phyloP scores from a whole-genome alignment of 2,888 invertebrate species.

The Tetragonisca angustula region DNA sequence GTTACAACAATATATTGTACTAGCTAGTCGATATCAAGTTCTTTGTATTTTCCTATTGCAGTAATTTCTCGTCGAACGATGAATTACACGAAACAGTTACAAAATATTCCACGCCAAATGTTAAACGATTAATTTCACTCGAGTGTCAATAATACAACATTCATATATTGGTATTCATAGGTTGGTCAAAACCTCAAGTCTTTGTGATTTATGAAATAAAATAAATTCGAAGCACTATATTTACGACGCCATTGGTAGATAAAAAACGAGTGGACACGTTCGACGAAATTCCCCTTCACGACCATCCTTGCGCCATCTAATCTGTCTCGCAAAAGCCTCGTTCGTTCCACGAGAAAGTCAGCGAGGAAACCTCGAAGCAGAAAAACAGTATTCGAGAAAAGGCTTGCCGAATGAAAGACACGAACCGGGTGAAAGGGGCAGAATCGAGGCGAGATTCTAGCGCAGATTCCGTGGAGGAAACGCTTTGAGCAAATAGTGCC shows the following conservation, averaged over 20 bases:
- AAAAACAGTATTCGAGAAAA: slow-evolving; percentile 31
- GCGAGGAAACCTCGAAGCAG: slow-evolving; percentile 15
- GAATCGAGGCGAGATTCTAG: slow-evolving; percentile 61
- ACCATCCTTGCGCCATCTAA: slow-evolving; percentile 59
- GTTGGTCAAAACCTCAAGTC: background rate
- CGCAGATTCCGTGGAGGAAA: slow-evolving; percentile 38
- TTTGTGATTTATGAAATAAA: background rate
- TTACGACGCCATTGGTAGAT: background rate
- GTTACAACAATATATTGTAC: background rate
- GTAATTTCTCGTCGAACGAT: background rate
- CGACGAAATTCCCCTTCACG: slow-evolving; percentile 65
- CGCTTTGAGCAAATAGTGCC: slow-evolving; percentile 37
- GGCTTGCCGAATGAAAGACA: slow-evolving; percentile 54
- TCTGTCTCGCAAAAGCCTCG: slow-evolving; percentile 33
- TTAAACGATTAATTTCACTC: background rate
- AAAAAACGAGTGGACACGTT: slow-evolving; percentile 48
- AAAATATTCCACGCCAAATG: background rate
- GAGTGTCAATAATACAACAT: too few species aligned
- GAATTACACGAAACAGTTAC: background rate
- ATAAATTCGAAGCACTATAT: background rate
- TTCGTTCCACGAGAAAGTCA: slow-evolving; percentile 19
- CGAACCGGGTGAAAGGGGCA: slow-evolving; percentile 36
- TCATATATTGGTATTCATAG: too few species aligned
- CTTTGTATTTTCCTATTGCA: background rate
- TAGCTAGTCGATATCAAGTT: background rate